Evolutionary conservation across 2,888 invertebrate species (phyloP), one percentile per base, ranked within the genome.

Genomic region (Stramonita haemastoma): DNA sequence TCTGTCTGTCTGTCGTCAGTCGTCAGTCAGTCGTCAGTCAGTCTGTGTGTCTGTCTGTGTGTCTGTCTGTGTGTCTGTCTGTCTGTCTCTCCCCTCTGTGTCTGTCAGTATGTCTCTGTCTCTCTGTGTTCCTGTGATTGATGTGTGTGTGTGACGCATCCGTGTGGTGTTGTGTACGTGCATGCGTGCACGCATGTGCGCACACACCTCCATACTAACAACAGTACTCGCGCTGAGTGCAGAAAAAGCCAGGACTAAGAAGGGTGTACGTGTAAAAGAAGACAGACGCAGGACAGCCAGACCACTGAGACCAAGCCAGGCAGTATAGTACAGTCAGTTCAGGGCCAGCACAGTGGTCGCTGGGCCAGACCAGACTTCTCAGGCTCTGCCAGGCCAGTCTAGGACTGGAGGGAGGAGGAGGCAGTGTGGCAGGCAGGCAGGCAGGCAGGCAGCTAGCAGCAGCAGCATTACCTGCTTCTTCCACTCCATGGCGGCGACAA

Each of bases 391-490:
- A 46, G 46, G 46, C 46, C 46, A n/a, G 73, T n/a, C n/a, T n/a
- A n/a, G 26, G 29, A 26, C 26, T 22, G 70, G 70, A 26, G 70
- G 70, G 22, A 11, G 70, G 60, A 1, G 4, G 13, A 15, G 60
- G 6, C 60, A 22, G 73, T 22, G 73, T 11, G n/a, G 73, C 13
- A 32, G 32, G 32, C 15, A 32, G 77, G 6, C 0, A 0, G 77
- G 32, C 8, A 8, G 32, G 29, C 11, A 15, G 77, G 17, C 1
- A 32, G 32, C 15, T 0, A 8, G 77, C 34, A 11, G 15, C 56
- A n/a, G 84, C 26, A 36, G 85, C 85, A 85, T 85, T 85, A 85
- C 85, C 85, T 85, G 85, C 26, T 85, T 85, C 85, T 85, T 85
- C 85, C 85, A 85, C n/a, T 85, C 85, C 36, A 85, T 85, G 85